Percentiles rank a stretch among this genome's conserved stretches.
Conservation (phyloP, 2,797 vertebrate species). For the Sebastes hopkinsi region DNA sequence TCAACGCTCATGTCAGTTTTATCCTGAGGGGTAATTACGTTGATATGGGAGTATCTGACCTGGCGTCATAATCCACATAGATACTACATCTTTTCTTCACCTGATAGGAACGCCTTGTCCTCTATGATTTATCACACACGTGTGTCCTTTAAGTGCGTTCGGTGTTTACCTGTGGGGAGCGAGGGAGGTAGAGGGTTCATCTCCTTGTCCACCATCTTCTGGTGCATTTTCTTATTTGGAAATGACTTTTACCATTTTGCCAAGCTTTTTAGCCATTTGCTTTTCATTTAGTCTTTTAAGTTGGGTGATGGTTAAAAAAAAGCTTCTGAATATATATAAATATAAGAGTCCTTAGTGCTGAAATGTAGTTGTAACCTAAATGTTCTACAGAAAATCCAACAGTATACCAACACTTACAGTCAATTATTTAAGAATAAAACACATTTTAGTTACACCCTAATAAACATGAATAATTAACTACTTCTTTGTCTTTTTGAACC, state of each 20-base stretch:
- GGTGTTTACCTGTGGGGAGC: constrained; percentile 88
- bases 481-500: not conserved
- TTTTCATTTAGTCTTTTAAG: too few relatives aligned
- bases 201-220: constrained; percentile 99
- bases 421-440: not conserved
- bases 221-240: constrained; percentile 80
- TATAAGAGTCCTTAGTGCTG: not conserved
- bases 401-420: not conserved
- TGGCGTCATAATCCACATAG: not conserved
- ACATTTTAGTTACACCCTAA: not conserved
- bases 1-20: not conserved
- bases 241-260: too few relatives aligned
- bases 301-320: too few relatives aligned
- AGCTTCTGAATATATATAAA: too few relatives aligned
- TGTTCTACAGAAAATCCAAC: not conserved
- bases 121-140: not conserved
- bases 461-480: not conserved
- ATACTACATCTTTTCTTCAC: not conserved
- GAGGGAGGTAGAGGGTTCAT: constrained; percentile 97
- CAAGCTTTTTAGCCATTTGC: too few relatives aligned
- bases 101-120: not conserved
- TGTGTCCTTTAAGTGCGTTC: not conserved
- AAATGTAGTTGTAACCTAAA: not conserved
- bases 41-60: not conserved
- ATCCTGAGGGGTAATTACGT: not conserved